These are phyloP conservation scores for Mamestra configurata DNA, from an alignment of 1,140 invertebrate species.

Conservation along the genomic window DNA sequence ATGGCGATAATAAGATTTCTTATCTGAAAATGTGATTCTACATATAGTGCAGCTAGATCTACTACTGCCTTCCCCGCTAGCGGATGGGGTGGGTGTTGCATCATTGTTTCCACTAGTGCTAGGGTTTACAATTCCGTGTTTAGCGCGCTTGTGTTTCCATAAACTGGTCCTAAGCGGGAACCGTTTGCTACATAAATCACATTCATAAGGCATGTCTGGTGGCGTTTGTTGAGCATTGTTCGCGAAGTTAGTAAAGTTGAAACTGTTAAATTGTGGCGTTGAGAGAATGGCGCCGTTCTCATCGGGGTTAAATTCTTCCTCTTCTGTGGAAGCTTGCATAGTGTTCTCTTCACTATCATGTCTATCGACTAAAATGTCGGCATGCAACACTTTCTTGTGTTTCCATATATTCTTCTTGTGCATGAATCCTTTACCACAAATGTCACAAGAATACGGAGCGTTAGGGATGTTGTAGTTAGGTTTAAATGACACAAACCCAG, in stretches of 20 bases:
- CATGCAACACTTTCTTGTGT: conserved; percentile 87
- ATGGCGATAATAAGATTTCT: conserved; percentile 87
- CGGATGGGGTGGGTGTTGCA: conserved; percentile 54
- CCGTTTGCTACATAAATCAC: conserved; percentile 84
- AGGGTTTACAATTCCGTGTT: conserved; percentile 84
- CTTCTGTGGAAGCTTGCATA: conserved; percentile 85
- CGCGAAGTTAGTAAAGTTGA: conserved; percentile 77
- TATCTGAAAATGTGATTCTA: conserved; percentile 86
- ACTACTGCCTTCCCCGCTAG: conserved; percentile 59
- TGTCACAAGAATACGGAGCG: conserved; percentile 88
- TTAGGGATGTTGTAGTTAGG: conserved; percentile 77
- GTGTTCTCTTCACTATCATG: conserved; percentile 82
- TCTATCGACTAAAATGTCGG: conserved; percentile 79
- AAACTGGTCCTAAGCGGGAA: conserved; percentile 85
- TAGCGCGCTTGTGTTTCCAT: conserved; percentile 87
- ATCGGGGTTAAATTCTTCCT: conserved; percentile 83
- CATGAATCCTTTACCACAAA: conserved; percentile 89
- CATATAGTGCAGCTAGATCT: conserved; percentile 87
- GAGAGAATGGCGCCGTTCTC: conserved; percentile 81
- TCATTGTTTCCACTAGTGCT: conserved; percentile 61
- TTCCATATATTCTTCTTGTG: conserved; percentile 88
- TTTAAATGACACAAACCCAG: conserved; percentile 73
- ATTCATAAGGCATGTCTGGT: conserved; percentile 76
- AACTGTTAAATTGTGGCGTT: conserved; percentile 87
- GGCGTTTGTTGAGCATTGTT: conserved; percentile 68